Base-by-base conservation (phyloP, 1,140 invertebrate genomes). In the Listronotus oregonensis region DNA sequence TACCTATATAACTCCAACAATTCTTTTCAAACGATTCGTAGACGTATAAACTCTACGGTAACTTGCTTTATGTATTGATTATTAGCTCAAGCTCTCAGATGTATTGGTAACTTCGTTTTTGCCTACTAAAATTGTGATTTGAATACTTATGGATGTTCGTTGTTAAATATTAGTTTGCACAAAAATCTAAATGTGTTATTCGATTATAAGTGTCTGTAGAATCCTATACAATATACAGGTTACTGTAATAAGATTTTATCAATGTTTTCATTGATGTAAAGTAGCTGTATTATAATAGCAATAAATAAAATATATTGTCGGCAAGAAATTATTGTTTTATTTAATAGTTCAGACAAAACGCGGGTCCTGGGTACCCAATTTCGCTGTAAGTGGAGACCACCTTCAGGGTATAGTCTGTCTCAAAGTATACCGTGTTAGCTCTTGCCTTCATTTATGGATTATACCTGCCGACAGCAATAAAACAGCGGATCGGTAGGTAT, bases 241-340 rank as follows among this genome's bases (percentile, higher is more conserved):
- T 46, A 57, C 18, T 34, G 9, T 43, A 55, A 42, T 17, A 32
- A 44, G 18, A 43, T 42, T 42, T 46, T 57, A 18, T 47, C 56
- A 59, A 71, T 71, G 64, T 68, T 66, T 71, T 66, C 56, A 63
- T 71, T 64, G 64, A 64, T 68, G 70, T 71, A 32, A 63, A 69
- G 70, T 71, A 71, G 64, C 50, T 71, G 64, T 69, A 68, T 64
- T 64, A 67, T 63, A 46, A 59, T 59, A 63, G 61, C 52, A 60
- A 60, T 64, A 62, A 56, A 56, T 42, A 56, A 42, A 52, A 32
- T 10, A 14, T 14, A 56, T 56, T 40, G 37, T 57, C 42, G 21
- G 6, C 39, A 14, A n/a, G 21, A 27, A 27, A 27, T 27, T 27
- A 27, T 27, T 27, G 2, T 27, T 27, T 27, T 5, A 27, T n/a